Evolutionary conservation across 2,113 vertebrate genomes (phyloP).

Genomic region (Paramisgurnus dabryanus): DNA sequence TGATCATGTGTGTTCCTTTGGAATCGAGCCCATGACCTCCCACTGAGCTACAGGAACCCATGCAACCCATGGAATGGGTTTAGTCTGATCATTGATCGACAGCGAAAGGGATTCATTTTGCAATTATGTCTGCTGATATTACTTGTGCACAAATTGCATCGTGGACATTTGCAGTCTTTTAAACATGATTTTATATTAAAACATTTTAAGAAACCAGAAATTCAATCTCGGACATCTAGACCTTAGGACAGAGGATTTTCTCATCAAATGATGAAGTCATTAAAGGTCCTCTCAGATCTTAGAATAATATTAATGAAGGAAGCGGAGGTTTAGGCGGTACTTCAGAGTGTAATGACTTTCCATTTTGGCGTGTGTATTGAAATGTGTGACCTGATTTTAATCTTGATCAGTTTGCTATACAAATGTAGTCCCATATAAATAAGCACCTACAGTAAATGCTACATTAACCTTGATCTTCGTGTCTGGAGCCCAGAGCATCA

Average conservation of each 20-base stretch:
- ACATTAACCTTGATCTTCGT: conserved; percentile 65
- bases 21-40: no score
- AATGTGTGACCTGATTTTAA: conserved; percentile 63
- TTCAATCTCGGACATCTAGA: no score
- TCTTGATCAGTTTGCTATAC: conserved; percentile 55
- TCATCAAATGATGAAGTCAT: not conserved
- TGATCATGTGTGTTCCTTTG: no score
- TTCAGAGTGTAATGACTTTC: conserved; percentile 43
- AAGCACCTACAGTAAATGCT: conserved; percentile 50
- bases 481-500: conserved; percentile 42
- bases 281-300: conserved; percentile 43
- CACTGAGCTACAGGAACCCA: no score
- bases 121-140: no score
- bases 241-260: not conserved
- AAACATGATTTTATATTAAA: no score
- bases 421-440: conserved; percentile 65
- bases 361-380: conserved; percentile 40
- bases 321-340: conserved; percentile 25
- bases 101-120: no score
- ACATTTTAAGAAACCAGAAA: no score
- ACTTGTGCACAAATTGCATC: no score
- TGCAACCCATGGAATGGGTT: no score
- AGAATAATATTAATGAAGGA: conserved; percentile 38
- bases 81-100: no score
- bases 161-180: no score